These are phyloP conservation scores for Crenichthys baileyi DNA, from an alignment of 2,797 vertebrate genomes.

Conservation along the genomic window DNA sequence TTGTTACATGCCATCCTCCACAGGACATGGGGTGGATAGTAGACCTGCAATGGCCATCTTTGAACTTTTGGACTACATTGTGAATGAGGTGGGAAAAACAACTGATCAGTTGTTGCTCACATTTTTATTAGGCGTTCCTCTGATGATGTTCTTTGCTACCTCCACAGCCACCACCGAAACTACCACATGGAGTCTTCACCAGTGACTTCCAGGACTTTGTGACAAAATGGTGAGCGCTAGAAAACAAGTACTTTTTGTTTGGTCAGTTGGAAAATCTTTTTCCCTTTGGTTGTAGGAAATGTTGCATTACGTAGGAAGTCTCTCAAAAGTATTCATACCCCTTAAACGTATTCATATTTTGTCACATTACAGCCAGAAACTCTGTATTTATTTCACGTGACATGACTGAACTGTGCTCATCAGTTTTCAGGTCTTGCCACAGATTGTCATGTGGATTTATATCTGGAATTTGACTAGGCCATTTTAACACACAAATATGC, in stretches of 20 bases:
- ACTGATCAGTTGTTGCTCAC: conserved; percentile 10
- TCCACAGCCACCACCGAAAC: conserved; percentile 91
- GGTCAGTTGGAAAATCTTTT: background rate
- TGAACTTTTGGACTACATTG: conserved; percentile 97
- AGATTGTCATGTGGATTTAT: background rate
- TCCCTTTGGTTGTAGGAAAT: background rate
- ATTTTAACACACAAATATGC: background rate
- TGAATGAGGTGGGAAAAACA: conserved; percentile 90
- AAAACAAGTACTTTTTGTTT: background rate
- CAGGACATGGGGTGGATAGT: conserved; percentile 92
- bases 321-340: background rate
- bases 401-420: background rate
- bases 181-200: conserved; percentile 91
- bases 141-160: conserved; percentile 37
- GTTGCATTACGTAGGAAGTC: background rate
- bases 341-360: background rate
- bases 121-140: conserved; percentile 4
- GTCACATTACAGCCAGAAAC: background rate
- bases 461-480: background rate
- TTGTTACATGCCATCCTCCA: conserved; percentile 23
- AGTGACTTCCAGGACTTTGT: conserved; percentile 98
- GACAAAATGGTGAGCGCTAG: conserved; percentile 83
- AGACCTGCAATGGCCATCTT: conserved; percentile 98
- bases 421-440: background rate
- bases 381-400: background rate